A percentile compares a stretch with the other conserved stretches of the same genome.
Evolutionary conservation across 1,140 invertebrate genomes (phyloP).

Genomic region (Magallana angulata): DNA sequence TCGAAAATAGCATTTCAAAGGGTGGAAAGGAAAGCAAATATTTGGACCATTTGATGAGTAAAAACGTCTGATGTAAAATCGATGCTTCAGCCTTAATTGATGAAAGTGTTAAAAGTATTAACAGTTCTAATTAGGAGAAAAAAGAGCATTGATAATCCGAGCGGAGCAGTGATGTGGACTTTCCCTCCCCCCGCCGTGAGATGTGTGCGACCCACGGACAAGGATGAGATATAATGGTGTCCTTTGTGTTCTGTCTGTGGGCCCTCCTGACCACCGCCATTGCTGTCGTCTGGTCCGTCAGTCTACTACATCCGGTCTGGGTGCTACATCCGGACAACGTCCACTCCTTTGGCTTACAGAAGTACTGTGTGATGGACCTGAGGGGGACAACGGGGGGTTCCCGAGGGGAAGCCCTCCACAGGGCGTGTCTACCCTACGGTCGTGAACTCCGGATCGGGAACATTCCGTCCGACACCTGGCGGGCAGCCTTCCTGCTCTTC

Average conservation of each 20-base stretch:
- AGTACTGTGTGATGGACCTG: not conserved
- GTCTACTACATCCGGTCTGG: slow-evolving; percentile 15
- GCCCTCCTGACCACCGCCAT: not conserved
- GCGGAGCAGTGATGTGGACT: not conserved
- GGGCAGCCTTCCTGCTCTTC: slow-evolving; percentile 7
- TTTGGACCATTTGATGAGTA: slow-evolving; percentile 36
- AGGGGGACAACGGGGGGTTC: not conserved
- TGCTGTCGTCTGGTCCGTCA: slow-evolving; percentile 1
- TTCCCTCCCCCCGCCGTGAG: not conserved
- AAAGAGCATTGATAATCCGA: not conserved
- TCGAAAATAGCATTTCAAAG: slow-evolving; percentile 24
- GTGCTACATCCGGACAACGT: slow-evolving; percentile 19
- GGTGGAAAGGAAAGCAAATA: slow-evolving; percentile 25
- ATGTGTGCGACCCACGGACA: not conserved
- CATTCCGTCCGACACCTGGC: slow-evolving; percentile 30
- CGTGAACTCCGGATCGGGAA: not conserved
- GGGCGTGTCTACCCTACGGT: slow-evolving; percentile 2
- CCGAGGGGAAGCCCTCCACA: not conserved
- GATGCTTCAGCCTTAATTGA: slow-evolving; percentile 1
- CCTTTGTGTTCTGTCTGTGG: slow-evolving; percentile 40
- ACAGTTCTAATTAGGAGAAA: slow-evolving; percentile 19
- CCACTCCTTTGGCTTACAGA: slow-evolving; percentile 32
- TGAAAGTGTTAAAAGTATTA: slow-evolving; percentile 25
- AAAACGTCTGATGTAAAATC: not conserved
- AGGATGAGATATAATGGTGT: slow-evolving; percentile 31